Percentiles rank a stretch among this genome's conserved stretches.
Conservation (phyloP, 2,888 invertebrate genomes). For the Dasysyrphus albostriatus region DNA sequence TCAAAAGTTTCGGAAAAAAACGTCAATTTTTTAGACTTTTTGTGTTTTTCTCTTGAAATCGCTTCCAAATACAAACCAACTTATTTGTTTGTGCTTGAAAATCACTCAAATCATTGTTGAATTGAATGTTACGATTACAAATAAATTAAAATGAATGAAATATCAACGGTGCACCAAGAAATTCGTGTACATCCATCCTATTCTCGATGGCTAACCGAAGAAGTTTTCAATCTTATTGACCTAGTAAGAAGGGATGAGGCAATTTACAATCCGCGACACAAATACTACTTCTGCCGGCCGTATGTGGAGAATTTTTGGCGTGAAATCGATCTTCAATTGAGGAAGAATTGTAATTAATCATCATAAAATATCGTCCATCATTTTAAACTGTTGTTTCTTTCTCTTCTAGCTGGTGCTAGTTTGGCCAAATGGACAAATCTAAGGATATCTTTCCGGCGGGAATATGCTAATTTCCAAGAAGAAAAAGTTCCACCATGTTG, state of each 20-base stretch:
- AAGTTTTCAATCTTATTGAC: conserved; percentile 82
- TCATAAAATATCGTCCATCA: neutral
- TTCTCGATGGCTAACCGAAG: conserved; percentile 82
- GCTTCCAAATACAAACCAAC: conserved; percentile 57
- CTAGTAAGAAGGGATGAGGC: conserved; percentile 82
- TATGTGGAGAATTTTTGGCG: conserved; percentile 83
- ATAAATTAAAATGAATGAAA: conserved; percentile 1
- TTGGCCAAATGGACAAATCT: conserved; percentile 83
- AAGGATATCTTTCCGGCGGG: conserved; percentile 82
- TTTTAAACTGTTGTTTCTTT: neutral
- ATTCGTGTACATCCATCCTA: conserved; percentile 66
- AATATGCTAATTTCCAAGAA: conserved; percentile 81
- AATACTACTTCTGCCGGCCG: conserved; percentile 82
- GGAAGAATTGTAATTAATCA: conserved; percentile 80
- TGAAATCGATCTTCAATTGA: conserved; percentile 81
- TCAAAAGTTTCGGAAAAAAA: conserved; percentile 55
- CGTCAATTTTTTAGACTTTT: conserved; percentile 59
- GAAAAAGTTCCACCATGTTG: conserved; percentile 82
- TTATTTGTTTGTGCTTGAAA: conserved; percentile 61
- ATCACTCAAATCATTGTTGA: neutral
- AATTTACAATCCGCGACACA: conserved; percentile 82
- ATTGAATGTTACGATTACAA: conserved; percentile 39
- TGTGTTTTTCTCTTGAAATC: conserved; percentile 52
- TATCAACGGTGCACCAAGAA: conserved; percentile 38
- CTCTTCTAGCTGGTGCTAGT: conserved; percentile 80